Conservation (phyloP, 2,113 vertebrate genomes). For the Trogon surrucura region DNA sequence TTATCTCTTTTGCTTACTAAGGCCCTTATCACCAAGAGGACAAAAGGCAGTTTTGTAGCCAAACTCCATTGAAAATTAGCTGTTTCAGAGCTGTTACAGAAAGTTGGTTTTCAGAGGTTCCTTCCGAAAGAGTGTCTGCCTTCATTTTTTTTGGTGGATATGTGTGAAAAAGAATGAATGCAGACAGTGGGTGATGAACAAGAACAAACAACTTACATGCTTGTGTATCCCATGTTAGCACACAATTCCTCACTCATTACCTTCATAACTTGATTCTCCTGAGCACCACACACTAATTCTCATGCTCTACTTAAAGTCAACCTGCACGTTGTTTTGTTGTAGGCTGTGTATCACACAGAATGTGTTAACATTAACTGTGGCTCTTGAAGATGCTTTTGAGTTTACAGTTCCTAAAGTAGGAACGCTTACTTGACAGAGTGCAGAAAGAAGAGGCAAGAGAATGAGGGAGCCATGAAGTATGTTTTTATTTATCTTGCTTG, state of each 20-base stretch:
- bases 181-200: accelerated
- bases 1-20: neutral
- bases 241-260: neutral
- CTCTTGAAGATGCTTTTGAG: neutral
- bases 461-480: neutral
- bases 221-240: too few relatives aligned
- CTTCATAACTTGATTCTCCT: neutral
- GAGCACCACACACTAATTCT: neutral
- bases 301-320: too few relatives aligned
- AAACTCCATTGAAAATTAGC: neutral
- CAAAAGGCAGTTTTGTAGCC: neutral
- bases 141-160: neutral
- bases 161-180: neutral
- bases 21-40: neutral
- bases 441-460: neutral
- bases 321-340: neutral
- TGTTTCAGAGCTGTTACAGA: neutral
- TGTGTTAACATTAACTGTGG: accelerated
- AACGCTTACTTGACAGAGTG: neutral
- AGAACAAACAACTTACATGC: accelerated
- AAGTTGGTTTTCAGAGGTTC: neutral
- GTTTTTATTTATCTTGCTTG: neutral
- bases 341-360: neutral
- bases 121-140: neutral
- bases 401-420: neutral